Evolutionary conservation across 2,113 vertebrate genomes (phyloP).

Genomic region (Daubentonia madagascariensis): DNA sequence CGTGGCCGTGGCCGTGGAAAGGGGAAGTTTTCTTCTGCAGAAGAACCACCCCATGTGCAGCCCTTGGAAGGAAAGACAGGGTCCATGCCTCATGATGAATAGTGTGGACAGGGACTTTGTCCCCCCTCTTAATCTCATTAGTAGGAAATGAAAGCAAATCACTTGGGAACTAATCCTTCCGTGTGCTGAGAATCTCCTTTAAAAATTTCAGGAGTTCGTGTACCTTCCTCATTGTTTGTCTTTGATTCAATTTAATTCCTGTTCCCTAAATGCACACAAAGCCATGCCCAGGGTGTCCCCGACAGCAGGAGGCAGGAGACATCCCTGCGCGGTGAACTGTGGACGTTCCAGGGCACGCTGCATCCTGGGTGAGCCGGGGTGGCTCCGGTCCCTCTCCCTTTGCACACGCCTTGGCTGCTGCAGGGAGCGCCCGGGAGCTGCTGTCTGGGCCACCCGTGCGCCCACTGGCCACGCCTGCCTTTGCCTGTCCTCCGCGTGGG

Average conservation of each 20-base stretch:
- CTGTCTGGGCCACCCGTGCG: background rate
- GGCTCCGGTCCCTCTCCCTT: background rate
- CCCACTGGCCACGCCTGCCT: fast-evolving
- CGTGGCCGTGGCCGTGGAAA: fast-evolving
- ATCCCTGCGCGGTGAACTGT: fast-evolving
- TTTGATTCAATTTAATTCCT: background rate
- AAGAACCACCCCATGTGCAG: background rate
- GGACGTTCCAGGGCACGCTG: background rate
- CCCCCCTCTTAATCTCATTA: background rate
- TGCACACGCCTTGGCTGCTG: background rate
- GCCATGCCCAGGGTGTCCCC: background rate
- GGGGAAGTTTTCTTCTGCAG: too few relatives aligned
- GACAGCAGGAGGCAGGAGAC: background rate
- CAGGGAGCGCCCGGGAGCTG: background rate
- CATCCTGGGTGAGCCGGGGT: background rate
- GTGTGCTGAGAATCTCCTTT: background rate
- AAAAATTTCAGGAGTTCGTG: background rate
- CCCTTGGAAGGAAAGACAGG: background rate
- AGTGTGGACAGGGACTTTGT: fast-evolving
- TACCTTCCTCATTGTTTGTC: background rate
- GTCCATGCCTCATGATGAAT: fast-evolving
- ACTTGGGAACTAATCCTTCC: fast-evolving
- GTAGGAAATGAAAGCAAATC: background rate
- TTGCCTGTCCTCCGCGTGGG: too few relatives aligned
- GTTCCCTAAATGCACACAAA: too few relatives aligned